A percentile compares a stretch with the other conserved stretches of the same genome.
These are phyloP conservation scores for Acleris literana DNA, from an alignment of 2,888 invertebrate genomes.

Conservation along the genomic window DNA sequence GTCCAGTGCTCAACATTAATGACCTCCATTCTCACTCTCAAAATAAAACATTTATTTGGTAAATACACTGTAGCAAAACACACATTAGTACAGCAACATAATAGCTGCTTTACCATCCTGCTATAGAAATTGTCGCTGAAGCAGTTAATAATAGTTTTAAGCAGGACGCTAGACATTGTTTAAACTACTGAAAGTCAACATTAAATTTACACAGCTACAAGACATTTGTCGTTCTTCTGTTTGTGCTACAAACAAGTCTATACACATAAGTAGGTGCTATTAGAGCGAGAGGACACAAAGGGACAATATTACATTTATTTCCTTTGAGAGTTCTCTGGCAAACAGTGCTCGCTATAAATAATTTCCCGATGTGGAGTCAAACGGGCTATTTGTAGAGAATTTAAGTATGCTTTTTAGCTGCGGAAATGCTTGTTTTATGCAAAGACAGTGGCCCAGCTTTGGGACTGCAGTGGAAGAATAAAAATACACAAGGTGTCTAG, in stretches of 20 bases:
- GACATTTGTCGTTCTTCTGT: not conserved
- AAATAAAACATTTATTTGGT: no score
- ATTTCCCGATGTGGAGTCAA: constrained; percentile 28
- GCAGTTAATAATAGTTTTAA: no score
- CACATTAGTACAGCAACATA: no score
- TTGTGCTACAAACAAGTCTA: constrained; percentile 3
- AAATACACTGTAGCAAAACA: no score
- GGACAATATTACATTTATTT: constrained; percentile 41
- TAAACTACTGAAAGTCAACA: not conserved
- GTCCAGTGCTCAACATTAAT: no score
- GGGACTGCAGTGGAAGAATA: no score
- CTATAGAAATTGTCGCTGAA: not conserved
- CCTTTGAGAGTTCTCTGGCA: constrained; percentile 39
- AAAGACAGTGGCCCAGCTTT: not conserved
- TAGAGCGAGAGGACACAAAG: constrained; percentile 36
- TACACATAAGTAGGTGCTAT: constrained; percentile 3
- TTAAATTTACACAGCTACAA: not conserved
- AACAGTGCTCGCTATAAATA: constrained; percentile 27
- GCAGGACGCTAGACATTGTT: no score
- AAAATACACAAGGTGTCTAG: no score
- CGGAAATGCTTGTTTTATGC: not conserved
- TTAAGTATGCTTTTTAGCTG: not conserved
- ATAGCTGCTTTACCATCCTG: no score
- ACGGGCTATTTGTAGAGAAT: constrained; percentile 10
- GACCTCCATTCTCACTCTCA: no score